Evolutionary conservation across 2,888 invertebrate species (phyloP), one percentile per base, ranked within the genome.

Genomic region (Andrena bicolor): DNA sequence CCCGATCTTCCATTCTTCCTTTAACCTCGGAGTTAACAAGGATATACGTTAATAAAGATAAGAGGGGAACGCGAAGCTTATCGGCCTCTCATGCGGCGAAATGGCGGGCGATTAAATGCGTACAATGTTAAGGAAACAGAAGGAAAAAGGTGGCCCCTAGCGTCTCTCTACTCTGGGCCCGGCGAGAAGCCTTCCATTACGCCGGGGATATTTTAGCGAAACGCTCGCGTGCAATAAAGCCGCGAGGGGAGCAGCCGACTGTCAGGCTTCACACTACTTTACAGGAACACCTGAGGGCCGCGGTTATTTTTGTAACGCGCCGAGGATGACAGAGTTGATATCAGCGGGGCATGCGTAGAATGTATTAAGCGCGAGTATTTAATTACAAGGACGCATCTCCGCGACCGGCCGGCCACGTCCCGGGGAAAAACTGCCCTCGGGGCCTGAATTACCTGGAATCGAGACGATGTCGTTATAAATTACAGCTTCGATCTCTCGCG

Each of bases 381-480:
- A 80, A 80, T 80, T 78, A 80, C 80, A 79, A 78, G 79, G 79
- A 80, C 78, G 79, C 56, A 48, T 79, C 68, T 64, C 58, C 28
- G 64, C 49, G 48, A 32, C 23, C 28, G 53, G 58, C 48, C 53
- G 68, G 49, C 49, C 30, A n/a, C n/a, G 41, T 41, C 41, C 71
- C 6, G 2, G 4, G 51, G 51, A 66, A 77, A 70, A 80, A 65
- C 28, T 23, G 8, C 51, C 58, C 63, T 32, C n/a, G 28, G 13
- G 58, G 23, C 23, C 28, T 23, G 64, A 5, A 10, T 69, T 64
- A 41, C 63, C 28, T 30, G 41, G 64, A 58, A 64, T n/a, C 76
- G 16, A 16, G 41, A 53, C 35, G 48, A 20, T 30, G 53, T 28
- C 58, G 28, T 69, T 49, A 20, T 23, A 48, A 76, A 48, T 65